Evolutionary conservation across 2,113 vertebrate genomes (phyloP).

Genomic region (Melanotaenia duboulayi): DNA sequence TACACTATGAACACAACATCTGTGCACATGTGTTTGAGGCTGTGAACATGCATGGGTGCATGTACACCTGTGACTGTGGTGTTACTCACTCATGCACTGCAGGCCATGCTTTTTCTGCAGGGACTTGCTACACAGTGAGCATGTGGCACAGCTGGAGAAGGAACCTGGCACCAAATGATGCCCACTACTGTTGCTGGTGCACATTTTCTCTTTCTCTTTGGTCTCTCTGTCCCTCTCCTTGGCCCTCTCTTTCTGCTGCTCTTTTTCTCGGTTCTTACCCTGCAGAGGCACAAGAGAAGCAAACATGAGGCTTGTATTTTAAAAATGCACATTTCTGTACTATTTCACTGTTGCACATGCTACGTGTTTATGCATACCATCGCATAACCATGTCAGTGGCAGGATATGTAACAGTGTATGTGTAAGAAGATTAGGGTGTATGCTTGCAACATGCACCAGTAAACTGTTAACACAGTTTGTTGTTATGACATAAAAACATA

Average conservation of each 20-base stretch:
- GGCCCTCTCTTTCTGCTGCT: conserved; percentile 81
- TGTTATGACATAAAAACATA: not conserved
- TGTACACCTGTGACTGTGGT: conserved; percentile 46
- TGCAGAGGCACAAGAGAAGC: conserved; percentile 61
- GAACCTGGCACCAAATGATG: conserved; percentile 87
- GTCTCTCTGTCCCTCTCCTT: conserved; percentile 81
- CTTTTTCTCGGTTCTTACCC: conserved; percentile 89
- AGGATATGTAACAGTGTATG: conserved; percentile 29
- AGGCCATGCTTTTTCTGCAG: conserved; percentile 88
- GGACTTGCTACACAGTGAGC: conserved; percentile 89
- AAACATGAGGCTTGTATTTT: conserved; percentile 30
- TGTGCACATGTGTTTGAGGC: conserved; percentile 30
- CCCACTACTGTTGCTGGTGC: conserved; percentile 56
- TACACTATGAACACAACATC: conserved; percentile 13
- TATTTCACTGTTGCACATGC: not conserved
- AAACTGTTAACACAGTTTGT: conserved; percentile 20
- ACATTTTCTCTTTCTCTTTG: conserved; percentile 81
- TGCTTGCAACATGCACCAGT: not conserved
- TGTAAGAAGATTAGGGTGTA: conserved; percentile 30
- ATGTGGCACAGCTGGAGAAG: conserved; percentile 87
- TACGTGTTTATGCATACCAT: not conserved
- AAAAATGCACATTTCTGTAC: conserved; percentile 8
- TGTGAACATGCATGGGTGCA: conserved; percentile 28
- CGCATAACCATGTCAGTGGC: conserved; percentile 12
- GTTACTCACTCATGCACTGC: conserved; percentile 93